These are phyloP conservation scores for Gracilinanus agilis DNA, from an alignment of 2,113 vertebrate species.

Conservation along the genomic window DNA sequence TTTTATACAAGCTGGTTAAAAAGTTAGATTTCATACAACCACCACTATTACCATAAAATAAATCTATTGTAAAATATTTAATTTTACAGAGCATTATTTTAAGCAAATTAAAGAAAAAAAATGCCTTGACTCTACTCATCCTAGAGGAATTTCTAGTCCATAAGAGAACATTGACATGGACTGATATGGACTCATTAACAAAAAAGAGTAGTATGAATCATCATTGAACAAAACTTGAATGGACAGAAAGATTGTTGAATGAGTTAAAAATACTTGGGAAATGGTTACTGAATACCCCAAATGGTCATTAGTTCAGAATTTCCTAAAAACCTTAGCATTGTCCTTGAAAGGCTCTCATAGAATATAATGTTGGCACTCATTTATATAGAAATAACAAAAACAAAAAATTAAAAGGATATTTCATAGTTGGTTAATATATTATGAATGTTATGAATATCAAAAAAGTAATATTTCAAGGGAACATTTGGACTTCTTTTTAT, in stretches of 20 bases:
- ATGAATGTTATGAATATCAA: not conserved
- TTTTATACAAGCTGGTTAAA: not conserved
- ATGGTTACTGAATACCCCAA: not conserved
- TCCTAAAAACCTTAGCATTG: not conserved
- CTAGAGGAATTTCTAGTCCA: not conserved
- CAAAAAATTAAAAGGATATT: not conserved
- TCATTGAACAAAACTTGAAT: not conserved
- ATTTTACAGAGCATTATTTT: not conserved
- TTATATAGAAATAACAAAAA: not conserved
- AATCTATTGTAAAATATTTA: not conserved
- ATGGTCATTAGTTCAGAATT: not conserved
- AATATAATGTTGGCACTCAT: not conserved
- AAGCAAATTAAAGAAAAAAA: not conserved
- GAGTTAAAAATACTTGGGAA: not conserved
- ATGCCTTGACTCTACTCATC: not conserved
- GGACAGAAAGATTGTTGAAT: not conserved
- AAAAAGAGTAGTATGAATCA: not conserved
- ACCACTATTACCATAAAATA: not conserved
- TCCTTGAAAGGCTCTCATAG: not conserved
- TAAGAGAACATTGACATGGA: not conserved
- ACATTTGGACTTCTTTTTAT: not conserved
- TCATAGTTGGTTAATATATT: not conserved
- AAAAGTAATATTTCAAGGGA: not conserved
- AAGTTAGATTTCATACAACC: not conserved
- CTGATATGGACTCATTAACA: not conserved